Conservation (phyloP, 2,113 vertebrate species). For the Leucoraja erinaceus region DNA sequence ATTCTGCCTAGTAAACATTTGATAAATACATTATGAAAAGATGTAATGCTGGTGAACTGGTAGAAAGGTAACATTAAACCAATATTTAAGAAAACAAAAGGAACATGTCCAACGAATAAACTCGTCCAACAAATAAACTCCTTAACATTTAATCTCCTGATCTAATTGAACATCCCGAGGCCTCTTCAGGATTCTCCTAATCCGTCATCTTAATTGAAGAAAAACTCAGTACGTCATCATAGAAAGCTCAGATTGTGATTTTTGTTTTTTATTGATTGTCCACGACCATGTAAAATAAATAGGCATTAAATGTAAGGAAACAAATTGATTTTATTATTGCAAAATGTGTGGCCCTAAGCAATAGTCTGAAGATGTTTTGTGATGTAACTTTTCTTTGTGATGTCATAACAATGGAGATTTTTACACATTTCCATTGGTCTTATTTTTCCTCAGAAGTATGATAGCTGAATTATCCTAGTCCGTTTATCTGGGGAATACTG, state of each 20-base stretch:
- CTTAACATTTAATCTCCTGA: background rate
- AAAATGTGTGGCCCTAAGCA: background rate
- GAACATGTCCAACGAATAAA: no score
- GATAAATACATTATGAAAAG: no score
- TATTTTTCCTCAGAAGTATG: conserved; percentile 4
- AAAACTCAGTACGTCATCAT: background rate
- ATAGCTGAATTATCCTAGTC: background rate
- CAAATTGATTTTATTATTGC: background rate
- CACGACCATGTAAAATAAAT: background rate
- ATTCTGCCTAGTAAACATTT: no score
- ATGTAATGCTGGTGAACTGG: no score
- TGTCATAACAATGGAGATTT: background rate
- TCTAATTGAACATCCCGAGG: background rate
- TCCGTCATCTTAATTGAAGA: background rate
- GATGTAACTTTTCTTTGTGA: conserved; percentile 15
- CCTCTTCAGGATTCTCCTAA: background rate
- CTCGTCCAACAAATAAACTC: background rate
- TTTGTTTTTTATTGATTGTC: background rate
- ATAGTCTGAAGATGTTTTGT: conserved; percentile 27
- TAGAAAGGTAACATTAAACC: no score
- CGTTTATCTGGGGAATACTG: background rate
- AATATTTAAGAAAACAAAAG: no score
- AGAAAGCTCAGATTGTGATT: background rate
- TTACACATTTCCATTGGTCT: background rate
- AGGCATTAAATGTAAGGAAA: background rate